phyloP scores from a whole-genome alignment of 2,797 vertebrate species.

The Myotis pilosus region DNA sequence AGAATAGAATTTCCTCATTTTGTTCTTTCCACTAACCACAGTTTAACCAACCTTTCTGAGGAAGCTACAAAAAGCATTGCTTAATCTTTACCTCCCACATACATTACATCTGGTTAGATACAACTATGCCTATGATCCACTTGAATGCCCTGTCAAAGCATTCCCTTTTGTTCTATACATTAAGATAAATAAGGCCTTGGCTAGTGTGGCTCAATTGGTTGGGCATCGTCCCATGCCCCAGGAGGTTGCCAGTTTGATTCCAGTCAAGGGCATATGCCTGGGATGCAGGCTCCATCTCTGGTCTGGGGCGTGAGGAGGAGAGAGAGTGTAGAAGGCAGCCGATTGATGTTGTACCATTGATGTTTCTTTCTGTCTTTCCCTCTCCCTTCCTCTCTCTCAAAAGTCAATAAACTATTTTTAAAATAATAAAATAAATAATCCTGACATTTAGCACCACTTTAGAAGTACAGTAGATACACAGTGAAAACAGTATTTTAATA shows the following conservation, averaged over 20 bases:
- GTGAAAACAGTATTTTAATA: background rate
- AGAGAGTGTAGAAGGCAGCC: background rate
- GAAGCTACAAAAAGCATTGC: conserved; percentile 37
- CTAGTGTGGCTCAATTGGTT: background rate
- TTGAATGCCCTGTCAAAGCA: background rate
- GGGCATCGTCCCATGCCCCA: background rate
- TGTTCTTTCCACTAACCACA: conserved; percentile 62
- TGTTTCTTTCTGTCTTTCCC: background rate
- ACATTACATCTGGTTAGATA: background rate
- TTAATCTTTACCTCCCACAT: background rate
- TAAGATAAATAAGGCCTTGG: background rate
- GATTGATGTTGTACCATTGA: background rate
- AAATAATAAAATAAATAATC: background rate
- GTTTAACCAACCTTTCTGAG: conserved; percentile 61
- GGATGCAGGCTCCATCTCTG: background rate
- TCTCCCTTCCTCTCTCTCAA: background rate
- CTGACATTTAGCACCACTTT: background rate
- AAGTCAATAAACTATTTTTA: background rate
- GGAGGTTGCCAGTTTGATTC: background rate
- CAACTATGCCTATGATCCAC: background rate
- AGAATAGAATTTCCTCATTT: conserved; percentile 64
- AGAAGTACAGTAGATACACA: background rate
- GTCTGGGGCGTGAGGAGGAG: no score
- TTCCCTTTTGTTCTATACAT: background rate
- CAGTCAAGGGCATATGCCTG: background rate